phyloP scores from a whole-genome alignment of 2,888 invertebrate species.

The Pterostichus madidus region DNA sequence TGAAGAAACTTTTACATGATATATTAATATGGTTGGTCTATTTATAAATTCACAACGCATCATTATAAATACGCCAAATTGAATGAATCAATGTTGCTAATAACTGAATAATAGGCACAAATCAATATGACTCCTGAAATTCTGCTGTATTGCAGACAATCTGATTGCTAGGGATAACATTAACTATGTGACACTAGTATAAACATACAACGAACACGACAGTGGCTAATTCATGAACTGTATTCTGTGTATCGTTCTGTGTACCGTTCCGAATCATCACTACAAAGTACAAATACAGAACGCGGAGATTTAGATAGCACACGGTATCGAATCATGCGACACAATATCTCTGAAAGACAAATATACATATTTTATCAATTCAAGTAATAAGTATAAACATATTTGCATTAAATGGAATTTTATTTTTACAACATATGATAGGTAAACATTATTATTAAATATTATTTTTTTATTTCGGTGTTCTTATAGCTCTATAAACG shows the following conservation, averaged over 20 bases:
- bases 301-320: constrained; percentile 14
- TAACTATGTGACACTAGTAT: constrained; percentile 30
- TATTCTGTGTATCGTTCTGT: not conserved
- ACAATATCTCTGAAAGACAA: no score
- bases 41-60: not conserved
- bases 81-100: constrained; percentile 34
- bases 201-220: constrained; percentile 11
- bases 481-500: no score
- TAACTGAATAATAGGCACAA: constrained; percentile 40
- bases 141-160: constrained; percentile 41
- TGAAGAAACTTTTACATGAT: no score
- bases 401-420: no score
- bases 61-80: constrained; percentile 16
- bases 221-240: constrained; percentile 37
- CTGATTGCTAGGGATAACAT: constrained; percentile 18
- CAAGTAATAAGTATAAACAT: no score
- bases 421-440: no score
- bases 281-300: not conserved
- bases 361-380: no score
- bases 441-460: no score
- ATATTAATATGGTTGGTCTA: not conserved
- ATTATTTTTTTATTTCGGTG: no score
- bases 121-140: constrained; percentile 43
- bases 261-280: constrained; percentile 4
- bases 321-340: not conserved